Conservation (phyloP, 2,888 invertebrate species). For the Amphipyra berbera region DNA sequence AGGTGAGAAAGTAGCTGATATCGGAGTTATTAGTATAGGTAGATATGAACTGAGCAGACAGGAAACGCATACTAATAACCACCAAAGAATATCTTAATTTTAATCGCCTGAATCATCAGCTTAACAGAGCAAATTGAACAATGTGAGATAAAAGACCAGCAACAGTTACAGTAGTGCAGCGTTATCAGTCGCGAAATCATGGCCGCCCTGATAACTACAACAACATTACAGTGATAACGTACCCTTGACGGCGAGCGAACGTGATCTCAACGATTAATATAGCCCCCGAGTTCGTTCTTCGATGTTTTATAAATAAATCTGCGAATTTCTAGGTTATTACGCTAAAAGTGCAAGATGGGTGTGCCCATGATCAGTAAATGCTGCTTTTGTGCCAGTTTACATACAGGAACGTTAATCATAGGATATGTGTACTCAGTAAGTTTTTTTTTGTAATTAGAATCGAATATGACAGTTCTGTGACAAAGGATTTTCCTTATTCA, state of each 20-base stretch:
- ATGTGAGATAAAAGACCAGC: conserved; percentile 17
- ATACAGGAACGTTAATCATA: conserved; percentile 82
- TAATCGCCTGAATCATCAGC: conserved; percentile 14
- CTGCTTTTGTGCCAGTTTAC: conserved; percentile 77
- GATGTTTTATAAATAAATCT: conserved; percentile 51
- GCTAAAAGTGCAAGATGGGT: conserved; percentile 70
- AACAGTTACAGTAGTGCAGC: conserved; percentile 39
- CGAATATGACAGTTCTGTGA: conserved; percentile 10
- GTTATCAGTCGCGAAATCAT: conserved; percentile 60
- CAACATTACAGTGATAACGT: conserved; percentile 57
- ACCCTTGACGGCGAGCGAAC: conserved; percentile 39
- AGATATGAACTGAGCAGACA: too few species aligned
- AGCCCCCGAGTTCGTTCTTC: conserved; percentile 11
- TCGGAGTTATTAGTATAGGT: too few species aligned
- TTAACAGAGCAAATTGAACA: conserved; percentile 21
- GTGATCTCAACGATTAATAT: conserved; percentile 44
- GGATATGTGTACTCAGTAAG: conserved; percentile 82
- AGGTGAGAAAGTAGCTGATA: too few species aligned
- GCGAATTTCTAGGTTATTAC: conserved; percentile 29
- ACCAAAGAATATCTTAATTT: too few species aligned
- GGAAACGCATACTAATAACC: too few species aligned
- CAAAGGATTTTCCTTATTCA: conserved; percentile 14
- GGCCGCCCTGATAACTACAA: conserved; percentile 44
- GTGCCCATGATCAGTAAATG: conserved; percentile 83
- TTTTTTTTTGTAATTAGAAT: conserved; percentile 27